Evolutionary conservation across 2,888 invertebrate genomes (phyloP).

Genomic region (Hermaeophaga mercurialis): DNA sequence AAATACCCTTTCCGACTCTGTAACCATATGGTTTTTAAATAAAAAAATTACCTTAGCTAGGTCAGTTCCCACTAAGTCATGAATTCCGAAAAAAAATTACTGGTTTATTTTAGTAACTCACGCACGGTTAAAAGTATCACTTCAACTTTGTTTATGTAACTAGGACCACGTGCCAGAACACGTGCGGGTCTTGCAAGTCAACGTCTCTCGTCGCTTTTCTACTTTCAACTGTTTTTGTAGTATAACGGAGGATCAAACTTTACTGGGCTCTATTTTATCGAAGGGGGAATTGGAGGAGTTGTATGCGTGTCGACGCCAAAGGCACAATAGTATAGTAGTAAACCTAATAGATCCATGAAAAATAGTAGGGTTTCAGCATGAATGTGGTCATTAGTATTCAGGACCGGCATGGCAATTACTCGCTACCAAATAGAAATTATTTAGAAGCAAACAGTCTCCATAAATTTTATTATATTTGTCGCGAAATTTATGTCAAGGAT

Average conservation of each 20-base stretch:
- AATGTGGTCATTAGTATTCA: neutral
- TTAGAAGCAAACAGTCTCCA: too few species aligned
- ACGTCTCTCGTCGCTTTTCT: slow-evolving; percentile 15
- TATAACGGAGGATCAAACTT: neutral
- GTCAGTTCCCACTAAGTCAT: slow-evolving; percentile 2
- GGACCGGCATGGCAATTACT: neutral
- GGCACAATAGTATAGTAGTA: neutral
- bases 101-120: neutral
- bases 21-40: too few species aligned
- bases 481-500: too few species aligned
- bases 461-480: too few species aligned
- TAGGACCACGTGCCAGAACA: neutral
- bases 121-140: neutral
- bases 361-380: neutral
- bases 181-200: neutral
- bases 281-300: slow-evolving; percentile 5
- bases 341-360: neutral
- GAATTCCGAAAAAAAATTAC: slow-evolving; percentile 1
- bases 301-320: neutral
- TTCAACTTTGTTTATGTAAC: neutral
- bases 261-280: too few species aligned
- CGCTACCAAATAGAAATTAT: too few species aligned
- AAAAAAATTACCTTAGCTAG: slow-evolving; percentile 15
- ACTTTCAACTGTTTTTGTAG: slow-evolving; percentile 7
- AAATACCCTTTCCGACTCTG: too few species aligned